Evolutionary conservation across 23 tunicate species (phyloP), one percentile per base, ranked within the genome.

Genomic region (Ascidia mentula): DNA sequence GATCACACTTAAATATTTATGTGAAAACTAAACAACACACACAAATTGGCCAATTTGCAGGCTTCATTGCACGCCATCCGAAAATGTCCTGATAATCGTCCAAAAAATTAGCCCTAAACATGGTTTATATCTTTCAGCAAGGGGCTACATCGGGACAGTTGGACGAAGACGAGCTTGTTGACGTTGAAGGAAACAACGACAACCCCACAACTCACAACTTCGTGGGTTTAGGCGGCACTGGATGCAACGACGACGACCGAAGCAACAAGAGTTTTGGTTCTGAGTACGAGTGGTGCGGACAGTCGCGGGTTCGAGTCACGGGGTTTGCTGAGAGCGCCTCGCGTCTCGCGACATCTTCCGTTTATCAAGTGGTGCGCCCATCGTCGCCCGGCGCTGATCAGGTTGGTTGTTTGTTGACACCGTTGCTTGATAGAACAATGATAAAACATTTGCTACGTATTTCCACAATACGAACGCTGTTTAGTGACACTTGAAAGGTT

Each of bases 271-370:
- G 83, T 46, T 79, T 79, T 32, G 73, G 83, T 36, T 79, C 83
- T 31, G 90, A 86, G 42, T 85, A 79, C 77, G 90, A 86, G 45
- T 86, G 90, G 90, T 84, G 88, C 45, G 90, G 90, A 38, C 76
- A 74, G 80, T 80, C 80, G 22, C 77, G 85, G 60, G 79, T 80
- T 70, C 90, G 81, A 38, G 82, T 65, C 22, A 46, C 77, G 46
- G 46, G 46, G 34, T 46, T 74, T 22, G 78, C 46, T 28, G 78
- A 39, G 20, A 74, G 46, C 34, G 59, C 46, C 22, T 28, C 78
- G 26, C 65, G 65, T 20, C 78, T 74, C 40, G 78, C 78, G 3
- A 5, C 78, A 28, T 31, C 40, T 6, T 74, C 78, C 59, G 78
- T 46, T n/a, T 74, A 32, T 74, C 38, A 74, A 28, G 12, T 74